Evolutionary conservation across 2,888 invertebrate species (phyloP).

Genomic region (Phaedon cochleariae): DNA sequence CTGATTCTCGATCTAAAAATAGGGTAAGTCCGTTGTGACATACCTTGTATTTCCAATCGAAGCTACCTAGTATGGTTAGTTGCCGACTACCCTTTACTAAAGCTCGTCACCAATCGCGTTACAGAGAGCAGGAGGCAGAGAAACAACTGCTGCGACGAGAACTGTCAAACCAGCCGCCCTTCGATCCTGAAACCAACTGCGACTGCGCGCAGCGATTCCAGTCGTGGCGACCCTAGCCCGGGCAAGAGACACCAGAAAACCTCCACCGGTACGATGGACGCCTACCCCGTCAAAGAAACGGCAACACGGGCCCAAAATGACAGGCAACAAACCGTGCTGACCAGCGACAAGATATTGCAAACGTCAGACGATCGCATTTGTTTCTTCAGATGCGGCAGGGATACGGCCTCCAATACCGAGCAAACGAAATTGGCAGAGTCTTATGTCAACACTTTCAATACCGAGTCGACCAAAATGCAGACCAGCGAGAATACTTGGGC

Average conservation of each 20-base stretch:
- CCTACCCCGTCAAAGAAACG: conserved; percentile 19
- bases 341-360: conserved; percentile 25
- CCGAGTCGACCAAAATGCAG: conserved; percentile 17
- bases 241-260: not conserved
- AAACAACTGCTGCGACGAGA: conserved; percentile 7
- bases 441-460: conserved; percentile 13
- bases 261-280: conserved; percentile 16
- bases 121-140: not conserved
- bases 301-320: not conserved
- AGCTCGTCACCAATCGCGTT: too few species aligned
- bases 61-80: too few species aligned
- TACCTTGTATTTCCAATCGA: too few species aligned
- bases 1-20: too few species aligned
- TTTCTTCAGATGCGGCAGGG: not conserved
- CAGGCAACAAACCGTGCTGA: not conserved
- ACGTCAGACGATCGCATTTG: conserved; percentile 17
- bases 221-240: not conserved
- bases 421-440: not conserved
- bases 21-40: too few species aligned
- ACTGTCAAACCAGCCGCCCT: conserved; percentile 25
- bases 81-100: too few species aligned
- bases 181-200: conserved; percentile 23
- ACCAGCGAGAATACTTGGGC: conserved; percentile 9
- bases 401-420: conserved; percentile 2
- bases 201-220: conserved; percentile 3